Evolutionary conservation across 35 echinoderm and acorn worm species (phyloP).

Genomic region (Apostichopus californicus): DNA sequence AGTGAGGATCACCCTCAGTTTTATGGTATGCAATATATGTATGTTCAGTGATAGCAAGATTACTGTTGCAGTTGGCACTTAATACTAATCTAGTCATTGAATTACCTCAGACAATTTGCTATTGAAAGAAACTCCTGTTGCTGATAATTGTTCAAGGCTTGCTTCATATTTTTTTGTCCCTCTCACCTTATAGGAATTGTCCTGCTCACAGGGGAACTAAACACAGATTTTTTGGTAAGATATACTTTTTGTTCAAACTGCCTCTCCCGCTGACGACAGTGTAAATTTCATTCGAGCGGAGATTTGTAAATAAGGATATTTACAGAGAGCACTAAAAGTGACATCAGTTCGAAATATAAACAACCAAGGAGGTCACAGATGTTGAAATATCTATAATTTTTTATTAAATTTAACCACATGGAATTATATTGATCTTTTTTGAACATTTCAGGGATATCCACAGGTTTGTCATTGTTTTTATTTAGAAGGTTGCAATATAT

Average conservation of each 20-base stretch:
- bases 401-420: background rate
- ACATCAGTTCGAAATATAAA: too few relatives aligned
- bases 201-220: conserved; percentile 79
- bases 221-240: conserved; percentile 79
- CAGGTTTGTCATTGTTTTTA: background rate
- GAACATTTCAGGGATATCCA: background rate
- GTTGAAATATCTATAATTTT: background rate
- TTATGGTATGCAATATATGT: background rate
- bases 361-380: too few relatives aligned
- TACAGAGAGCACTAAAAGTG: too few relatives aligned
- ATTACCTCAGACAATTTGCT: too few relatives aligned
- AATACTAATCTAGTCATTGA: too few relatives aligned
- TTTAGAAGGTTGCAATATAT: too few relatives aligned
- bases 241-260: background rate
- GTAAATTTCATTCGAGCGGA: too few relatives aligned
- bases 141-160: background rate
- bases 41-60: background rate
- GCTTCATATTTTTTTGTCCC: background rate
- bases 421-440: background rate
- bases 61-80: too few relatives aligned
- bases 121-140: too few relatives aligned
- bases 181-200: conserved; percentile 73
- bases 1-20: too few relatives aligned
- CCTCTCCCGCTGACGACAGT: too few relatives aligned
- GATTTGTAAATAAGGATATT: too few relatives aligned